Percentiles rank a stretch among this genome's conserved stretches.
Conservation (phyloP, 2,888 invertebrate species). For the Cerceris rybyensis region DNA sequence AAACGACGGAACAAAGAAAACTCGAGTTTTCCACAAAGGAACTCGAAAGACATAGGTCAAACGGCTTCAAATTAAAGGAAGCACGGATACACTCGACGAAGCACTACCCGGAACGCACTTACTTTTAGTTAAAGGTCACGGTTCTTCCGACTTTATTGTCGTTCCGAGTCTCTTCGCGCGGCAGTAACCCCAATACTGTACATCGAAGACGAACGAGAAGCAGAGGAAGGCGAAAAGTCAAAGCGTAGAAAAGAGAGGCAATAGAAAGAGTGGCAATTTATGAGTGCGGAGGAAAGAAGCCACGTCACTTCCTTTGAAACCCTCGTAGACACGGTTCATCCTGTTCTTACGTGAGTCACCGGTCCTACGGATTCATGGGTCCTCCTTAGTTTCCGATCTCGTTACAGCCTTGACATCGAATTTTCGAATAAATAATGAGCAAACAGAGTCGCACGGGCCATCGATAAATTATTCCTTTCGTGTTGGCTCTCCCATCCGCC, state of each 20-base stretch:
- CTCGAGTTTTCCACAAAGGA: conserved; percentile 9
- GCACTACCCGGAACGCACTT: conserved; percentile 13
- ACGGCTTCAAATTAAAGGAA: conserved; percentile 45
- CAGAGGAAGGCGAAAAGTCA: conserved; percentile 18
- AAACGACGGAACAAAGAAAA: conserved; percentile 10
- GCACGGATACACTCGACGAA: conserved; percentile 30
- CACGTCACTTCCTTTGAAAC: conserved; percentile 63
- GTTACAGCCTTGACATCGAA: conserved; percentile 58
- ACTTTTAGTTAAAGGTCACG: conserved; percentile 54
- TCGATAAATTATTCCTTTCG: conserved; percentile 70
- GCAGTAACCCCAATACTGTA: not conserved
- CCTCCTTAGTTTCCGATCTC: conserved; percentile 8
- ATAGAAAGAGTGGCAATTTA: conserved; percentile 31
- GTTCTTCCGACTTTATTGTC: conserved; percentile 54
- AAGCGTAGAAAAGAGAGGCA: conserved; percentile 37
- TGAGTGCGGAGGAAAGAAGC: conserved; percentile 50
- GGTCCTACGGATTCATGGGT: conserved; percentile 11
- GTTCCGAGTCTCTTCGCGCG: conserved; percentile 1
- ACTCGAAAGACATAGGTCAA: conserved; percentile 27
- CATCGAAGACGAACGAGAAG: conserved; percentile 10
- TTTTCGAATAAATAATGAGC: conserved; percentile 71
- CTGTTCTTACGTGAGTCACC: conserved; percentile 53
- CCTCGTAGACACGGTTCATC: conserved; percentile 52
- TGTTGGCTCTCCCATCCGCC: conserved; percentile 49
- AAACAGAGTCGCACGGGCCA: conserved; percentile 61